phyloP scores from a whole-genome alignment of 2,797 vertebrate species.

The Semotilus atromaculatus region DNA sequence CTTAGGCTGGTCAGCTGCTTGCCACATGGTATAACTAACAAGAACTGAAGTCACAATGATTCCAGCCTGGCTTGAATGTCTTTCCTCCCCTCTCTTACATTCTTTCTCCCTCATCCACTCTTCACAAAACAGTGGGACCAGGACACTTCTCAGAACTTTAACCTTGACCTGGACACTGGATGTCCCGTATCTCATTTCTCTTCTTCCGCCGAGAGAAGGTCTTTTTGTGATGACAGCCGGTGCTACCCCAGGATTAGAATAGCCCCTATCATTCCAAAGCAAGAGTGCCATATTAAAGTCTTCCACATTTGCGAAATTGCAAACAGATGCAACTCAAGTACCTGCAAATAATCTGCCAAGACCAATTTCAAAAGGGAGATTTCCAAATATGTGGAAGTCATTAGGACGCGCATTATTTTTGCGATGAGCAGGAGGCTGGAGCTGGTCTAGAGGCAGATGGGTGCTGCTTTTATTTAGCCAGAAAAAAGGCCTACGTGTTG shows the following conservation, averaged over 20 bases:
- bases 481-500: constrained; percentile 87
- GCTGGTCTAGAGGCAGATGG: constrained; percentile 99
- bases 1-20: constrained; percentile 95
- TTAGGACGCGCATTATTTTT: constrained; percentile 99
- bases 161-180: constrained; percentile 23
- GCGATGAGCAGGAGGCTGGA: constrained; percentile 97
- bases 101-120: constrained; percentile 8
- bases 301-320: constrained; percentile 99
- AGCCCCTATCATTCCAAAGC: constrained; percentile 79
- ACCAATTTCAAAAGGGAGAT: constrained; percentile 99
- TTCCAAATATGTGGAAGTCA: constrained; percentile 99
- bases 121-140: constrained; percentile 5
- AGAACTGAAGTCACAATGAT: constrained; percentile 88
- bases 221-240: constrained; percentile 86
- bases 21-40: constrained; percentile 91
- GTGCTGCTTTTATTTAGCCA: constrained; percentile 95
- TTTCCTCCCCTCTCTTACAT: constrained; percentile 73
- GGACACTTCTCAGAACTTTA: background rate
- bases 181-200: constrained; percentile 2
- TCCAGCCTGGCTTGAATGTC: constrained; percentile 81
- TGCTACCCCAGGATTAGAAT: constrained; percentile 96
- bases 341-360: constrained; percentile 99
- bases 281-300: constrained; percentile 94
- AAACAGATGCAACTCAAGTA: constrained; percentile 99
- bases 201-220: constrained; percentile 61